A percentile compares a stretch with the other conserved stretches of the same genome.
These are phyloP conservation scores for Theropithecus gelada DNA, from an alignment of 2,113 vertebrate species.

Conservation along the genomic window DNA sequence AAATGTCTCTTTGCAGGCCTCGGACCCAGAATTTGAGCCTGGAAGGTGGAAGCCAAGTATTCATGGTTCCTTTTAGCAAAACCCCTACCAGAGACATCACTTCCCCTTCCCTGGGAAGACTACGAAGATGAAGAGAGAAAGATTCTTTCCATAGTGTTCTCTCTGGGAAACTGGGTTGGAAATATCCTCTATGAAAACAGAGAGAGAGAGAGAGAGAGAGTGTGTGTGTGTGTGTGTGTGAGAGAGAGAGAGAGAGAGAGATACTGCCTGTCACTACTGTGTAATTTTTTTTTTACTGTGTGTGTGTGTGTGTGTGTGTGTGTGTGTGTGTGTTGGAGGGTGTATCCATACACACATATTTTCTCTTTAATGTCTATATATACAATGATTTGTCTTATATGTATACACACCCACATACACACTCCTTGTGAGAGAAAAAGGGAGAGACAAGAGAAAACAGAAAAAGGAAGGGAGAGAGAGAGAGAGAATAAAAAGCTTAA, in stretches of 20 bases:
- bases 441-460: neutral
- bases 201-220: no score
- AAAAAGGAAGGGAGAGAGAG: neutral
- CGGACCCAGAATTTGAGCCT: neutral
- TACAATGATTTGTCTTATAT: neutral
- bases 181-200: conserved; percentile 7
- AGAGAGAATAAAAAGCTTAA: neutral
- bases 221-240: neutral
- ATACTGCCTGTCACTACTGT: neutral
- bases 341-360: neutral
- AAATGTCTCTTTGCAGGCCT: neutral
- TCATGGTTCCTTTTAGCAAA: neutral
- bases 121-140: neutral
- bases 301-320: neutral
- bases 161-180: neutral
- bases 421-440: neutral
- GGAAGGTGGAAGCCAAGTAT: neutral
- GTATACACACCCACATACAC: neutral
- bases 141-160: neutral
- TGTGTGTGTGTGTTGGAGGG: neutral
- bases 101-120: neutral
- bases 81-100: neutral
- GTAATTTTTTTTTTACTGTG: no score
- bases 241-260: no score
- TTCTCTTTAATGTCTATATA: neutral